Evolutionary conservation across 2,888 invertebrate genomes (phyloP), one percentile per base, ranked within the genome.

Genomic region (Andrena marginata): DNA sequence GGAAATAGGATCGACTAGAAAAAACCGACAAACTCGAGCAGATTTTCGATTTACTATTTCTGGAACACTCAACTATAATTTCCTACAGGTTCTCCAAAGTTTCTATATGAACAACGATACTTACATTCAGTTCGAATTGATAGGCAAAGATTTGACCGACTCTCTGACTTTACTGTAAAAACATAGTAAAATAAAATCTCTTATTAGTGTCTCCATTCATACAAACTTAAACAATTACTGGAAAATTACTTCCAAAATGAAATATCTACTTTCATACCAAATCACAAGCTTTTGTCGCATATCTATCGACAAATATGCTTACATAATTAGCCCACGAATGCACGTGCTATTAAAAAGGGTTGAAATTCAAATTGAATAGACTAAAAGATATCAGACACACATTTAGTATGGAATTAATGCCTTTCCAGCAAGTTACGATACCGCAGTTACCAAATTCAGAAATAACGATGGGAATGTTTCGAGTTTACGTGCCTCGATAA

Each of bases 1-100:
- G 60, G 86, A 35, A 84, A 86, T 89, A 84, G 85, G 90, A 90
- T 91, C 87, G 90, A 90, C 89, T 82, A 70, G 71, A 68, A 64
- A 82, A 78, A 70, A 63, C 26, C 70, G 71, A 63, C 62, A 62
- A 80, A 67, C 56, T 35, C 64, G 23, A 54, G 48, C 63, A 54
- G 7, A 71, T 68, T 80, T 75, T 71, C 62, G n/a, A 51, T 20
- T 29, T 7, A 0, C 31, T 42, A 60, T 64, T 33, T 51, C 26
- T 56, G 5, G 10, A 64, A 16, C 23, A 23, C 29, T 56, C n/a
- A 2, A n/a, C 16, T 23, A 0, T 59, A 23, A 59, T 62, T 29
- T 59, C 29, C 7, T 49, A 26, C 16, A 3, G 7, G 23, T 35
- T 4, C 23, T 33, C 35, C 4, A 2, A 42, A 29, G 2, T n/a